A percentile compares a stretch with the other conserved stretches of the same genome.
Conservation (phyloP, 2,797 vertebrate genomes). For the Oryzias dopingdopingensis region DNA sequence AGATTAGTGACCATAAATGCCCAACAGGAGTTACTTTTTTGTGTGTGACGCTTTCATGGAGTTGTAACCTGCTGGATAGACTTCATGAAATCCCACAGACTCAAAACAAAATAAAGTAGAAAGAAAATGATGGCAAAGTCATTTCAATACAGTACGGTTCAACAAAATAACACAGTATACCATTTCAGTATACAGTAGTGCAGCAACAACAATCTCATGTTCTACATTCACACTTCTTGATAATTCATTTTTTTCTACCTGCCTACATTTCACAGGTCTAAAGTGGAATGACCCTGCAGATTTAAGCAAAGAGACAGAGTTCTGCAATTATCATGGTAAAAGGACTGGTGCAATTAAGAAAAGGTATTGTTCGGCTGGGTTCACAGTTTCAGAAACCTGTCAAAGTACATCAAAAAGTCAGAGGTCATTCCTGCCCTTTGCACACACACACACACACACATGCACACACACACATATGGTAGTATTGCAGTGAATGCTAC, state of each 20-base stretch:
- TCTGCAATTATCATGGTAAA: constrained; percentile 68
- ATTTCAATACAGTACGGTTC: constrained; percentile 6
- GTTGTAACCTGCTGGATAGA: too few relatives aligned
- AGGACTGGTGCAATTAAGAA: constrained; percentile 68
- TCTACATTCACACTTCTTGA: constrained; percentile 5
- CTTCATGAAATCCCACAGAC: too few relatives aligned
- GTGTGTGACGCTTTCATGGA: too few relatives aligned
- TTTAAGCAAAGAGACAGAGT: constrained; percentile 15
- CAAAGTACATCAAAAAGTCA: constrained; percentile 67
- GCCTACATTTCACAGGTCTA: constrained; percentile 8
- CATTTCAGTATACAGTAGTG: constrained; percentile 29
- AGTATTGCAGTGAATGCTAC: constrained; percentile 11
- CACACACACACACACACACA: constrained; percentile 20
- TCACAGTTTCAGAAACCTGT: constrained; percentile 55
- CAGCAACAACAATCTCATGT: constrained; percentile 6
- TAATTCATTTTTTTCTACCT: constrained; percentile 13
- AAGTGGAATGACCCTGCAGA: constrained; percentile 15
- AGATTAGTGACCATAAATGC: too few relatives aligned
- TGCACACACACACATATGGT: constrained; percentile 23
- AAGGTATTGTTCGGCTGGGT: constrained; percentile 71
- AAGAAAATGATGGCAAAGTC: too few relatives aligned
- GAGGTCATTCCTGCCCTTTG: constrained; percentile 35
- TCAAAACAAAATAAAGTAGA: too few relatives aligned
- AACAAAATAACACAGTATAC: constrained; percentile 17
- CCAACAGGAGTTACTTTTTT: too few relatives aligned